Conservation (phyloP, 2,113 vertebrate genomes). For the Diadophis punctatus region DNA sequence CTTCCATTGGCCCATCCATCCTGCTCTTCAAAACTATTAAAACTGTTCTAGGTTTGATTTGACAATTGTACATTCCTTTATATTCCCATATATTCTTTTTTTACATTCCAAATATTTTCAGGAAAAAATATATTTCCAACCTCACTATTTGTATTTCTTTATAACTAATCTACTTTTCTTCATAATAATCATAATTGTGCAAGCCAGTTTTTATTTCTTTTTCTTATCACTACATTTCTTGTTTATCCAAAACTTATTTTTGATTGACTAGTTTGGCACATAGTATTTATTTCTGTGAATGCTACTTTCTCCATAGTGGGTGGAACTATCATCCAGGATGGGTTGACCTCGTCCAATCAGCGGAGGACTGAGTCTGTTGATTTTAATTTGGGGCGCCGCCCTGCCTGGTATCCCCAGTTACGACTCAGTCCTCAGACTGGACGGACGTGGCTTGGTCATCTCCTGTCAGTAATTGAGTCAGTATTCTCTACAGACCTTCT, state of each 20-base stretch:
- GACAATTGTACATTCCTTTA: not conserved
- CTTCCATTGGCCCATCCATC: not conserved
- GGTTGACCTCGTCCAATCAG: no score
- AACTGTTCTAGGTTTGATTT: not conserved
- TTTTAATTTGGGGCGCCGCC: no score
- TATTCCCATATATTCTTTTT: not conserved
- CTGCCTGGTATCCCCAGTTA: no score
- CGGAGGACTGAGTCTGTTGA: no score
- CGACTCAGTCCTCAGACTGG: no score
- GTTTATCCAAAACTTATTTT: not conserved
- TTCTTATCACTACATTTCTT: not conserved
- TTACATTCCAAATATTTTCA: not conserved
- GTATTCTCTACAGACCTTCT: no score
- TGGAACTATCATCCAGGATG: no score
- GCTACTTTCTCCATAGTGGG: not conserved
- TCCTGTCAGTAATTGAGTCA: no score
- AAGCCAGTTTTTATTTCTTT: not conserved
- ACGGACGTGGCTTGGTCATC: no score
- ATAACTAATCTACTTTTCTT: not conserved
- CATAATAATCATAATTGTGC: not conserved
- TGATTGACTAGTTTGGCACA: not conserved
- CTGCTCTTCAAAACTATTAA: not conserved
- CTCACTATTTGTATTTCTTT: not conserved
- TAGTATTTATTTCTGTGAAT: not conserved
- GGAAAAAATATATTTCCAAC: not conserved